A percentile compares a stretch with the other conserved stretches of the same genome.
These are phyloP conservation scores for Mesochorus sp. DNA, from an alignment of 2,888 invertebrate species.

Conservation along the genomic window DNA sequence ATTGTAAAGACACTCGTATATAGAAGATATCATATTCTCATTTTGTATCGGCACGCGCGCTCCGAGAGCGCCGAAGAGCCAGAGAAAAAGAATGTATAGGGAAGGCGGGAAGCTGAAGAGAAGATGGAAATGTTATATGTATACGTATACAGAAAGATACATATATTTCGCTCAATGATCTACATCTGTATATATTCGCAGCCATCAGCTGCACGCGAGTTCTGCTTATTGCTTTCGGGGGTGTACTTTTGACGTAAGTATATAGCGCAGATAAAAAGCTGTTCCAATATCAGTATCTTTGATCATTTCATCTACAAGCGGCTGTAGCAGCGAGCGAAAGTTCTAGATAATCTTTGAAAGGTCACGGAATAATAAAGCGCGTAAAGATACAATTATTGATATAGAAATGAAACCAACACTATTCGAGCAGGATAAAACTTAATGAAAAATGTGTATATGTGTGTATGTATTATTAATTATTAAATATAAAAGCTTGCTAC, in stretches of 20 bases:
- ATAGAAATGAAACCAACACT: too few relatives aligned
- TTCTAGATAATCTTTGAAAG: slow-evolving; percentile 23
- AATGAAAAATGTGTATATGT: too few relatives aligned
- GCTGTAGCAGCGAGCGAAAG: slow-evolving; percentile 2
- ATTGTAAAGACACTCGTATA: slow-evolving; percentile 16
- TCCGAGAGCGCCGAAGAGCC: background rate
- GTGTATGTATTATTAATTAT: too few relatives aligned
- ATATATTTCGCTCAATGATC: slow-evolving; percentile 47
- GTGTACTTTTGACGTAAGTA: background rate
- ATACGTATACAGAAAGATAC: slow-evolving; percentile 44
- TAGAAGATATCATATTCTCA: slow-evolving; percentile 49
- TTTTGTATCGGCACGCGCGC: slow-evolving; percentile 39
- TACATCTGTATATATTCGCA: slow-evolving; percentile 46
- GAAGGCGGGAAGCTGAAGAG: background rate
- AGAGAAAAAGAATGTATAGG: background rate
- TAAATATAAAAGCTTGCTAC: too few relatives aligned
- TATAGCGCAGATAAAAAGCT: background rate
- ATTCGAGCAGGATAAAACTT: too few relatives aligned
- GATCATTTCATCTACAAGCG: slow-evolving; percentile 22
- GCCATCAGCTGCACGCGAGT: slow-evolving; percentile 10
- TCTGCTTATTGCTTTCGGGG: background rate
- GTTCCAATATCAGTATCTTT: slow-evolving; percentile 40
- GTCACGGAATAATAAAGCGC: slow-evolving; percentile 3
- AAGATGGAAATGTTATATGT: slow-evolving; percentile 33
- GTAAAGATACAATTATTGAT: too few relatives aligned